Conservation (phyloP, 2,888 invertebrate genomes). For the Drosophila robusta region DNA sequence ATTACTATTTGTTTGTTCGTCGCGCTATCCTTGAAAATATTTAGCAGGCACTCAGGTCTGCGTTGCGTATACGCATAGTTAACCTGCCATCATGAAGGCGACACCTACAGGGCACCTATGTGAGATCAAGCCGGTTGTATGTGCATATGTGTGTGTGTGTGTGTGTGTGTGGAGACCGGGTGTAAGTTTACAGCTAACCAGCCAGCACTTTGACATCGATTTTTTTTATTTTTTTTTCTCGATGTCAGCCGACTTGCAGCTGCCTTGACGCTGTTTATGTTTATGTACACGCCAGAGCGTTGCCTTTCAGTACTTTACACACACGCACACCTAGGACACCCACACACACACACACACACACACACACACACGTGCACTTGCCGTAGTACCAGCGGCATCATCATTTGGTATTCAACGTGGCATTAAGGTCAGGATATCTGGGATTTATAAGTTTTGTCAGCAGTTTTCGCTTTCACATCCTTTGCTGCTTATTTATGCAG, state of each 20-base stretch:
- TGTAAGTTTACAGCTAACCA: conserved; percentile 64
- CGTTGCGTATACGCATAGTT: conserved; percentile 78
- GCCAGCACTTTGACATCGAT: conserved; percentile 76
- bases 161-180: conserved; percentile 23
- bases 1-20: conserved; percentile 59
- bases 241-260: conserved; percentile 33
- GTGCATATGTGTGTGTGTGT: conserved; percentile 1
- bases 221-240: conserved; percentile 42
- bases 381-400: conserved; percentile 52
- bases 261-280: conserved; percentile 61
- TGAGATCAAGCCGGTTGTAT: conserved; percentile 14
- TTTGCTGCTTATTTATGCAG: conserved; percentile 70
- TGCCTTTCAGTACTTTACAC: conserved; percentile 50
- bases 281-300: conserved; percentile 60
- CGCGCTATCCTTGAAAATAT: conserved; percentile 80
- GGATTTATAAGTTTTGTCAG: conserved; percentile 82
- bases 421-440: conserved; percentile 83
- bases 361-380: conserved; percentile 26
- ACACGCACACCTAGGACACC: conserved; percentile 8
- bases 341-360: conserved; percentile 14
- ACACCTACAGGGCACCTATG: conserved; percentile 71
- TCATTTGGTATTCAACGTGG: conserved; percentile 79
- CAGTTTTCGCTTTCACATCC: conserved; percentile 66
- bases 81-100: conserved; percentile 66
- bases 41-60: conserved; percentile 70